Evolutionary conservation across 1,140 invertebrate species (phyloP), one percentile per base, ranked within the genome.

Genomic region (Stegodyphus dumicola): DNA sequence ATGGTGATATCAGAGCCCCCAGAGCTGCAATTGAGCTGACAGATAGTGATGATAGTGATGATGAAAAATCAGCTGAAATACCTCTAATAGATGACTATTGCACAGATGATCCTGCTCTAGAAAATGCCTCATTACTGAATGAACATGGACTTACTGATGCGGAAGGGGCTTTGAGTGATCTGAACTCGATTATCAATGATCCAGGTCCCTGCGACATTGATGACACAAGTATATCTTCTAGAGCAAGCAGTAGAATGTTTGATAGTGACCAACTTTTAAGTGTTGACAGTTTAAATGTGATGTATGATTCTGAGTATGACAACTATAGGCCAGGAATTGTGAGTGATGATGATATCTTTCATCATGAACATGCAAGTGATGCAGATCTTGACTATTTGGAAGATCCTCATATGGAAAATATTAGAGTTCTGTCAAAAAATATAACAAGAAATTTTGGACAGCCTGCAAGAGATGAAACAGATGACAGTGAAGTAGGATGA

Each of bases 231-330:
- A 93, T 95, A 86, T 94, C 93, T 75, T 95, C 94, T 0, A 91
- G 95, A 79, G 95, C 95, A 9, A 95, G 95, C 69, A 95, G 94
- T 10, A 92, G 95, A 15, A 92, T 95, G 18, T 93, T 95, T 88
- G 94, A 95, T 89, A 94, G 94, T 5, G 94, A 95, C 89, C 93
- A 95, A 17, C 91, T 95, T 54, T 92, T 95, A 85, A 95, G 94
- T 76, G 90, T 95, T 33, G 95, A 95, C 90, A 95, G 94, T 13
- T 91, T 95, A 70, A 95, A 94, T 90, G 94, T 94, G 73, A 93
- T 95, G 85, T 96, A 96, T 90, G 95, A 97, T 91, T 95, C 94
- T 4, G 95, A 96, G 89, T 95, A 95, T 89, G 94, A 94, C 88
- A 93, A 94, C 89, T 94, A 90, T 79, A 87, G 90, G 52, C 90